Evolutionary conservation across 2,113 vertebrate species (phyloP), one percentile per base, ranked within the genome.

Genomic region (Hiodon tergisus): DNA sequence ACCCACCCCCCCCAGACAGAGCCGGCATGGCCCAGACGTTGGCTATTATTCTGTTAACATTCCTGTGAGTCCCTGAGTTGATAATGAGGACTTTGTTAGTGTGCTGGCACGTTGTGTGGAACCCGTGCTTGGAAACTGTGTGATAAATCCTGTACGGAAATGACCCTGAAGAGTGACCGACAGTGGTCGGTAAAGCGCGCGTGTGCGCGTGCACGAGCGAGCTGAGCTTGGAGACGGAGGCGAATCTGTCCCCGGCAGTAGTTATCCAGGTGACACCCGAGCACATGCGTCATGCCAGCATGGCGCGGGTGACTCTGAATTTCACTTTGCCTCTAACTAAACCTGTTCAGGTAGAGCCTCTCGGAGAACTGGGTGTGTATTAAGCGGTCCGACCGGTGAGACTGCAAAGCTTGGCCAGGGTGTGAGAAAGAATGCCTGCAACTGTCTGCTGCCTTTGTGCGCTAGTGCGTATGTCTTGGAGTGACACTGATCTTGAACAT

Each of bases 361-460:
- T 14, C 52, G 54, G 55, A 67, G 71, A 54, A 57, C 70, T 78
- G 70, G 78, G 81, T 79, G 85, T 83, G 81, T 71, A 80, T 70
- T 71, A 58, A 87, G 91, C 81, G 6, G 88, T 85, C 80, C 62
- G 89, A 91, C 91, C 88, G 84, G 91, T 90, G 86, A 67, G 74
- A 85, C 91, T 75, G 77, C 88, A 87, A 86, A 79, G 78, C 85
- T 81, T 57, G 57, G 79, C 62, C 73, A 46, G 77, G 82, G 86
- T 86, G 86, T 87, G 86, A 83, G 79, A 86, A 77, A 69, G 75
- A 74, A 75, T 81, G 72, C 69, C 61, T 48, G 61, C 55, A 48
- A 62, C 17, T 76, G 73, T 81, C 17, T 71, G 65, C 69, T 16
- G 60, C 31, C 31, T 74, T 47, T 74, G 68, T 72, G 65, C 68